phyloP scores from a whole-genome alignment of 2,888 invertebrate genomes.

The Gymnosoma rotundatum region DNA sequence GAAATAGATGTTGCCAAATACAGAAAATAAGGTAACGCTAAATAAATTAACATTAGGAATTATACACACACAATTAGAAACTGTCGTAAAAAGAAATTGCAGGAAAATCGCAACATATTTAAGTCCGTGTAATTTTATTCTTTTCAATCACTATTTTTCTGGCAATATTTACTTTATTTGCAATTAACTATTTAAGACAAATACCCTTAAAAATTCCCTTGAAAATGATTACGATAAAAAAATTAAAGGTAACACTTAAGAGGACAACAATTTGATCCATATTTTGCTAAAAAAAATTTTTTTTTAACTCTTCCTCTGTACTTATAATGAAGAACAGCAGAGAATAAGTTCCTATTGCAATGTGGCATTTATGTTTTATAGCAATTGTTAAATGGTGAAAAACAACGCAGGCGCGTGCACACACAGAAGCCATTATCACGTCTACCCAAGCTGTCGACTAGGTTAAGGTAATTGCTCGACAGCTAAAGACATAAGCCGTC shows the following conservation, averaged over 20 bases:
- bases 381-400: conserved; percentile 52
- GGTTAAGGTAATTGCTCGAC: conserved; percentile 70
- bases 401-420: conserved; percentile 66
- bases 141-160: too few species aligned
- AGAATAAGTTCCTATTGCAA: conserved; percentile 54
- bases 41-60: too few species aligned
- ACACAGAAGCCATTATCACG: conserved; percentile 72
- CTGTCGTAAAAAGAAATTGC: too few species aligned
- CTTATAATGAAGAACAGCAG: conserved; percentile 47
- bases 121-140: too few species aligned
- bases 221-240: conserved; percentile 36
- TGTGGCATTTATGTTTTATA: conserved; percentile 64
- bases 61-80: too few species aligned
- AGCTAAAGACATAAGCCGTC: conserved; percentile 68
- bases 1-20: too few species aligned
- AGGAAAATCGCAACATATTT: too few species aligned
- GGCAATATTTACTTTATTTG: too few species aligned
- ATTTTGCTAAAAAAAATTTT: conserved; percentile 4
- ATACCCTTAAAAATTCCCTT: background rate
- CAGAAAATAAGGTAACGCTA: too few species aligned
- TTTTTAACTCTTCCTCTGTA: background rate
- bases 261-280: conserved; percentile 35
- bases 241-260: conserved; percentile 51
- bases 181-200: background rate
- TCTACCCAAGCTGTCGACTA: conserved; percentile 70